These are phyloP conservation scores for Temnothorax curvispinosus DNA, from an alignment of 1,140 invertebrate genomes.

Conservation along the genomic window DNA sequence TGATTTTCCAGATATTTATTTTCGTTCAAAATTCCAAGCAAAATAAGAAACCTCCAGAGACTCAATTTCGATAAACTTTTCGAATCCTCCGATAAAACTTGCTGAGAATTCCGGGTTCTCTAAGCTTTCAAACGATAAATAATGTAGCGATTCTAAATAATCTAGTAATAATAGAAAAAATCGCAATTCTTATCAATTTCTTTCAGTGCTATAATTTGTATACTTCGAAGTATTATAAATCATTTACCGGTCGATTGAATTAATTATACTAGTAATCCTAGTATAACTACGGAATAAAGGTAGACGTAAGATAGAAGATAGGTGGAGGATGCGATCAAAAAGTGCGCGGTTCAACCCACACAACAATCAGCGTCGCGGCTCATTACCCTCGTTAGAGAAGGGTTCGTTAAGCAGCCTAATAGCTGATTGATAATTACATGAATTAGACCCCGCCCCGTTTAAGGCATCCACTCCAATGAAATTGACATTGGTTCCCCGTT, in stretches of 20 bases:
- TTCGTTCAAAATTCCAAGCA: not conserved
- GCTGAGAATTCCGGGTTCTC: not conserved
- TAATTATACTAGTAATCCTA: not conserved
- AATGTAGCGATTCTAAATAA: not conserved
- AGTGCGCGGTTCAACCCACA: conserved; percentile 40
- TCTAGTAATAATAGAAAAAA: not conserved
- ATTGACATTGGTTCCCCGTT: conserved; percentile 58
- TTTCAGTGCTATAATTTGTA: not conserved
- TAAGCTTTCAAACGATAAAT: not conserved
- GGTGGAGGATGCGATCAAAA: not conserved
- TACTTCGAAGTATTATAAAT: not conserved
- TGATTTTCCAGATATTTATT: not conserved
- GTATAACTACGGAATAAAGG: not conserved
- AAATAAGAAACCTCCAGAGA: not conserved
- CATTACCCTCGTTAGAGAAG: conserved; percentile 62
- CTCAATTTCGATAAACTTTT: not conserved
- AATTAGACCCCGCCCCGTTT: conserved; percentile 57
- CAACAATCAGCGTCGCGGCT: conserved; percentile 32
- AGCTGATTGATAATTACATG: conserved; percentile 69
- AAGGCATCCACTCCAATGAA: conserved; percentile 58
- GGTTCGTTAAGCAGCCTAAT: conserved; percentile 58
- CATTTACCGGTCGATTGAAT: not conserved
- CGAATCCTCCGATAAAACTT: not conserved
- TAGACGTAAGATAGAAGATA: not conserved
- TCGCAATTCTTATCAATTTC: not conserved